Base-by-base conservation (phyloP, 2,797 vertebrate genomes). In the Kryptolebias ocellatus region DNA sequence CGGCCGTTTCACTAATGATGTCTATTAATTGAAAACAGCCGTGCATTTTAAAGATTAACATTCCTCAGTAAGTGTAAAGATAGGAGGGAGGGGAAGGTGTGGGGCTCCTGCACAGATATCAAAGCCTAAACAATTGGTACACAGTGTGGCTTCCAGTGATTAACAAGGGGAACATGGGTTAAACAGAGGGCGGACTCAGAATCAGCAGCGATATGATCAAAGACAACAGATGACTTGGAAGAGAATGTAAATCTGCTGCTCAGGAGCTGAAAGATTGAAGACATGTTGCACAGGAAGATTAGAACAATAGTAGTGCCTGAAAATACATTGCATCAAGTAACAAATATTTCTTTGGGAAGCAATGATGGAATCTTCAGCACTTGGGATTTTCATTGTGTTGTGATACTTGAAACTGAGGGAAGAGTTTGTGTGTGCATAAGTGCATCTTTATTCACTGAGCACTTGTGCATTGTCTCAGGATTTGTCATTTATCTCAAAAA, bases 21-120 rank as follows among this genome's bases (percentile, higher is more conserved):
- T 87, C 91, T 90, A 89, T 92, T 94, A 94, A 92, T 91, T 88
- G 83, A 85, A 91, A 92, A 89, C 89, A 90, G 86, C 83, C 79
- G 73, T 72, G 79, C 81, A 86, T 89, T 81, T 81, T 72, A 72
- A 82, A 89, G 87, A 93, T 91, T 90, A 91, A 89, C 87, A 89
- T 90, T 90, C 83, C 65, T 62, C 17, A 67, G 66, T 55, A 54
- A 68, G 52, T 66, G 51, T 63, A 47, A 67, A 31, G 67, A 52
- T 24, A 11, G 14, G 45, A n/a, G 24, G 45, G 64, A 18, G 9
- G 54, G 62, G 39, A 27, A 27, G 29, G 58, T 20, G 53, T 42
- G 60, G 29, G 24, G 49, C 39, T 31, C 14, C 28, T 44, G 51
- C 15, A 46, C 52, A 27, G 60, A 59, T 81, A 85, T 89, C 88